Evolutionary conservation across 2,113 vertebrate species (phyloP), one percentile per base, ranked within the genome.

Genomic region (Chaenogobius annularis): DNA sequence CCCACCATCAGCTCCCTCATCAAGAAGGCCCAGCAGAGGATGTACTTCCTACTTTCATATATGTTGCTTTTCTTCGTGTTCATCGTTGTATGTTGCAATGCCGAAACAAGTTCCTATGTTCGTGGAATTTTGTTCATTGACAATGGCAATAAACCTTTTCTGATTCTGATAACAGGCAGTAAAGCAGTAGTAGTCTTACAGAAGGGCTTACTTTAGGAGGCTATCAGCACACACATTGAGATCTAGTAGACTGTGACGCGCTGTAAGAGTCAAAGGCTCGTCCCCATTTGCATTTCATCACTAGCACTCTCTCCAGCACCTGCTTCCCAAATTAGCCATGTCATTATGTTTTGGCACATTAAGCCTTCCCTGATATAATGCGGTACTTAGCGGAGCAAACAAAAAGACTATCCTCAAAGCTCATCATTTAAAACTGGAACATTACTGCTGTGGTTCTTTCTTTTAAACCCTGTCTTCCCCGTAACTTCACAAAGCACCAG

Each of bases 261-360:
- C 73, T 68, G 48, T 55, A 75, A 73, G 47, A 77, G 68, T 75
- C 68, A 54, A 72, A 87, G 50, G 69, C 72, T 66, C 46, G 58
- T 55, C 79, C 83, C 83, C 64, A 92, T 93, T 91, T 89, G 76
- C 80, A 86, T 90, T 83, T 79, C 86, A 85, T 91, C 85, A 91
- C 78, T 75, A 66, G 56, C 68, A 55, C 65, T 74, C 71, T 85
- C 83, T 86, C 64, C 79, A 83, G 85, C 91, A 92, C 88, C 90
- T 94, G 91, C 90, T 85, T 84, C 87, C 58, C 81, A 91, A 89
- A 92, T 92, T 88, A 88, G 72, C 81, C 74, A 52, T 59, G 69
- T 84, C 83, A 86, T 89, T 85, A 86, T 61, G 26, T 73, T 73
- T 83, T 82, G 81, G 80, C 84, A 75, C 69, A 74, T 77, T 81